Percentiles rank a stretch among this genome's conserved stretches.
phyloP scores from a whole-genome alignment of 2,113 vertebrate genomes.

The Brevimyrus niger region DNA sequence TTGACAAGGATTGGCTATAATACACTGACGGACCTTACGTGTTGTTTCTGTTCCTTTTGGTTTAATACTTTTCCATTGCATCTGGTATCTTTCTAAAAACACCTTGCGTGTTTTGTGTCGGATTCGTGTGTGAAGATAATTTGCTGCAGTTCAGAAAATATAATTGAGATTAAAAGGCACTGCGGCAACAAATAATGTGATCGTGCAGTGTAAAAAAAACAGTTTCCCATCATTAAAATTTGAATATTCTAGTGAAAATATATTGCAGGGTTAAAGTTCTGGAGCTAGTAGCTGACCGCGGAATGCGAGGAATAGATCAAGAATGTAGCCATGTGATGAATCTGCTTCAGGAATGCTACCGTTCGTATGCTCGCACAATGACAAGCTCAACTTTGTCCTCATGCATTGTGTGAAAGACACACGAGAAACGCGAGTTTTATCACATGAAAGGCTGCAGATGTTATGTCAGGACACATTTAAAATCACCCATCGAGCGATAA shows the following conservation, averaged over 20 bases:
- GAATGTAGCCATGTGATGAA: conserved; percentile 6
- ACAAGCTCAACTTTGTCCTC: conserved; percentile 5
- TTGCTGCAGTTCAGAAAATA: not conserved
- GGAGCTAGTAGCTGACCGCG: not conserved
- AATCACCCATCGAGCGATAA: not conserved
- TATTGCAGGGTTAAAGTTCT: not conserved
- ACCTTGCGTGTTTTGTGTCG: not conserved
- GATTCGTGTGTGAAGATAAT: not conserved
- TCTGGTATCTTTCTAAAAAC: not conserved
- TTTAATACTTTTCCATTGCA: not conserved
- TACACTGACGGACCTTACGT: conserved; percentile 17
- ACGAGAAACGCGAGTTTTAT: not conserved
- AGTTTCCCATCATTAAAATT: not conserved
- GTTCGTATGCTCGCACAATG: conserved; percentile 15
- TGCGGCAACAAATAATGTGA: not conserved
- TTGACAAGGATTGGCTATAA: conserved; percentile 29
- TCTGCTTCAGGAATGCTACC: not conserved
- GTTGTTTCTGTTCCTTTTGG: not conserved
- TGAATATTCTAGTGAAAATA: not conserved
- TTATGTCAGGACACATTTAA: not conserved
- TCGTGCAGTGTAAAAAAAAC: not conserved
- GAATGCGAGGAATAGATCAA: conserved; percentile 15
- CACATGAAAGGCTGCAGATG: not conserved
- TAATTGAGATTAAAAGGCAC: not conserved
- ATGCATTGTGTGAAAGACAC: not conserved